Evolutionary conservation across 2,113 vertebrate species (phyloP), one percentile per base, ranked within the genome.

Genomic region (Sinocyclocheilus rhinocerous): DNA sequence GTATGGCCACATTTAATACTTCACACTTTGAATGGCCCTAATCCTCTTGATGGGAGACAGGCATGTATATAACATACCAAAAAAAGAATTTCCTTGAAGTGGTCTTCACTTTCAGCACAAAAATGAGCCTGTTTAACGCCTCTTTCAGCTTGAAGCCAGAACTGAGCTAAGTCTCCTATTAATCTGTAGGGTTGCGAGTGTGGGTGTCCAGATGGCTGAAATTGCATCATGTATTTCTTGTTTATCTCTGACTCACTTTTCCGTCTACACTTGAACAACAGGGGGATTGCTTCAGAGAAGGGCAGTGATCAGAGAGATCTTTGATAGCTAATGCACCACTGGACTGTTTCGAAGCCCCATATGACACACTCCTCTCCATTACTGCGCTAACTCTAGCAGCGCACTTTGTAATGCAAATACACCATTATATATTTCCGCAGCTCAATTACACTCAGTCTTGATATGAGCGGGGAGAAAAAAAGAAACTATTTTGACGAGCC

Each of bases 371-470:
- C 24, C 22, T 59, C 63, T 39, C 42, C 13, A 18, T 7, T 29
- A 33, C 65, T 59, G 65, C n/a, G 63, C 67, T 61, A 45, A 61
- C 77, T 18, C 65, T 55, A 22, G 20, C 65, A 11, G 61, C 0
- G 0, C 1, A 6, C 55, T 87, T 85, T 82, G 45, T 81, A 76
- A 88, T 76, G 87, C 77, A 88, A 67, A 76, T 88, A 45, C 75
- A 12, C 70, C 45, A 76, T 84, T 84, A 84, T 81, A 76, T 29
- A 82, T 26, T 52, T 82, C 70, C 29, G 39, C 12, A 18, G 85
- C 70, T 82, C 48, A 36, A 72, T 59, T 81, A 59, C 65, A 80
- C 84, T 50, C 26, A 59, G 9, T 42, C 77, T 39, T 57, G 33
- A 70, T 55, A 42, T 42, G 39, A n/a, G 52, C 33, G 22, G 29